Conservation (phyloP, 2,888 invertebrate species). For the Gisinianus flammeolus region DNA sequence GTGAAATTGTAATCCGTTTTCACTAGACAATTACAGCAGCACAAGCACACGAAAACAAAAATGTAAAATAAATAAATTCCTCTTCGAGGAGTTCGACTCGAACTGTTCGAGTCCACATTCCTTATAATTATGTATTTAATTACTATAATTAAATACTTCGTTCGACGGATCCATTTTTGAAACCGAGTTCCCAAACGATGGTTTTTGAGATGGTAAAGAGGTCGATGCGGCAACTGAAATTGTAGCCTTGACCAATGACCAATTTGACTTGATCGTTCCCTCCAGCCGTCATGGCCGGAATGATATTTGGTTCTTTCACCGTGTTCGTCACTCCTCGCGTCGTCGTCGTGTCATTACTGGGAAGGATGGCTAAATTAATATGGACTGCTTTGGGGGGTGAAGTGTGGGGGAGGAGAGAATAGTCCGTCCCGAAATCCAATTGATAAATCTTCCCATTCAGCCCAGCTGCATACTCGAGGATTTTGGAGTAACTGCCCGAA, state of each 20-base stretch:
- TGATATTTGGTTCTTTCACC: too few species aligned
- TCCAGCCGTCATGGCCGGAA: too few species aligned
- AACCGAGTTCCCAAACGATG: slow-evolving; percentile 13
- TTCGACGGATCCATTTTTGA: not conserved
- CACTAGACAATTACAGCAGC: too few species aligned
- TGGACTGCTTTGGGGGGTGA: slow-evolving; percentile 8
- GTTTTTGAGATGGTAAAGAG: slow-evolving; percentile 27
- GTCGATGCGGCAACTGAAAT: slow-evolving; percentile 26
- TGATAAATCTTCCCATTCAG: slow-evolving; percentile 20
- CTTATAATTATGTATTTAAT: not conserved
- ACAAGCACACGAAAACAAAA: too few species aligned
- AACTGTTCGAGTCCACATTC: not conserved
- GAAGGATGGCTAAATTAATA: too few species aligned
- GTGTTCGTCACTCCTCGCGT: too few species aligned
- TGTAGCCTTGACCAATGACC: not conserved
- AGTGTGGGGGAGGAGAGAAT: slow-evolving; percentile 26
- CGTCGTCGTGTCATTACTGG: too few species aligned
- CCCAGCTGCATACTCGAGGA: slow-evolving; percentile 20
- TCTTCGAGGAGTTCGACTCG: too few species aligned
- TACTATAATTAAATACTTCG: slow-evolving; percentile 5
- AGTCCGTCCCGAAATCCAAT: slow-evolving; percentile 28
- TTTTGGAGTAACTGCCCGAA: slow-evolving; percentile 4
- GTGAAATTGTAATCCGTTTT: slow-evolving; percentile 20
- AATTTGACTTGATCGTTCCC: too few species aligned
- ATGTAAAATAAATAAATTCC: too few species aligned